Conservation (phyloP, 2,797 vertebrate genomes). For the Pteronotus mesoamericanus region DNA sequence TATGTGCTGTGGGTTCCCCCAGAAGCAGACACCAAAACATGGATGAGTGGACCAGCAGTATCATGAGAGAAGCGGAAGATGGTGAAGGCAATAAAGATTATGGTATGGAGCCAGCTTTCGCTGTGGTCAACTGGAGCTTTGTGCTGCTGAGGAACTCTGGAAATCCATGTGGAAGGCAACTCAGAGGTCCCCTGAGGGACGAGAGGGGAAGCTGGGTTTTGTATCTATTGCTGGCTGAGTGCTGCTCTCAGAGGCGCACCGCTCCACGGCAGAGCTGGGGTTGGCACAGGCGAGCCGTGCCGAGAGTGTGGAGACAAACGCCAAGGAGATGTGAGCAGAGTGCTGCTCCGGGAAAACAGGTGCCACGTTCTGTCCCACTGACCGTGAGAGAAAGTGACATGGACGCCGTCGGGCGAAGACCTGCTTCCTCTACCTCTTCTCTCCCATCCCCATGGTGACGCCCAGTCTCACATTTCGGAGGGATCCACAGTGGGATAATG, state of each 20-base stretch:
- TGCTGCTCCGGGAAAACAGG: rapidly evolving
- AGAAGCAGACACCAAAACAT: not conserved
- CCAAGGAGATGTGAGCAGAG: not conserved
- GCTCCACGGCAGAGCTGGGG: not conserved
- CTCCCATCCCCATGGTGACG: not conserved
- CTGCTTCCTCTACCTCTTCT: not conserved
- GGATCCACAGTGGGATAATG: rapidly evolving
- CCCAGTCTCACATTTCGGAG: not conserved
- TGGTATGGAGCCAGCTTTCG: rapidly evolving
- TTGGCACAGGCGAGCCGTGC: rapidly evolving
- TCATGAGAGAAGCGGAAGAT: not conserved
- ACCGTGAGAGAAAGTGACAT: rapidly evolving
- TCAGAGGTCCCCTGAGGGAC: not conserved
- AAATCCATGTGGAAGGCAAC: not conserved
- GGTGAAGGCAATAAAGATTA: rapidly evolving
- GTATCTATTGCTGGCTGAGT: rapidly evolving
- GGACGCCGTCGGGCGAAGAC: too few relatives aligned
- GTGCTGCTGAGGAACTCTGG: too few relatives aligned
- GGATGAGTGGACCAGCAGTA: too few relatives aligned
- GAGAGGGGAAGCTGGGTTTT: not conserved
- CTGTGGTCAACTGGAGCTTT: not conserved
- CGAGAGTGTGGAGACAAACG: rapidly evolving
- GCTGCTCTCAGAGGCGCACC: not conserved
- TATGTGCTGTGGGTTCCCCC: too few relatives aligned
- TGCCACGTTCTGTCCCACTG: too few relatives aligned